phyloP scores from a whole-genome alignment of 2,888 invertebrate genomes.

The Limnephilus auricula region DNA sequence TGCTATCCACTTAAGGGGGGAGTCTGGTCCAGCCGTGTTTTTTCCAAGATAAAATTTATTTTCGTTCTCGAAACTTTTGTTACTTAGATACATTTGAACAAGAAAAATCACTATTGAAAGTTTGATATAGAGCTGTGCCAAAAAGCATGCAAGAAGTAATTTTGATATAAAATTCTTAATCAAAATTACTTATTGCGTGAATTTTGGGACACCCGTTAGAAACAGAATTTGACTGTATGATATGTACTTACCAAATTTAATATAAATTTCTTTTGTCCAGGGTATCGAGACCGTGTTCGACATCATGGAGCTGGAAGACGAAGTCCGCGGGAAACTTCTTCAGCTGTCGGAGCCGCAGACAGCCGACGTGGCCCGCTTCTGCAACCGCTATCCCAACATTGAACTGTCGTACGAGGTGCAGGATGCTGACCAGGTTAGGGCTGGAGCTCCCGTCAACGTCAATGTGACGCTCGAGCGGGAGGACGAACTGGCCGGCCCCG shows the following conservation, averaged over 20 bases:
- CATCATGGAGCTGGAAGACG: conserved; percentile 96
- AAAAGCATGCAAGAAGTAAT: too few relatives aligned
- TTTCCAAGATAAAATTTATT: too few relatives aligned
- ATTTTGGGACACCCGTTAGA: too few relatives aligned
- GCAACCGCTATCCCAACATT: conserved; percentile 99
- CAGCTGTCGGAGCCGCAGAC: conserved; percentile 92
- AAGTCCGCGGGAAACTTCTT: conserved; percentile 86
- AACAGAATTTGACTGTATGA: too few relatives aligned
- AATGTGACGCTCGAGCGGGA: conserved; percentile 95
- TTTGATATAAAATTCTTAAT: too few relatives aligned
- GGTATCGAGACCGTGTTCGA: conserved; percentile 96
- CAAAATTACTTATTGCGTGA: too few relatives aligned
- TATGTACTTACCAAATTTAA: neutral
- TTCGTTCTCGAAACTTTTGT: too few relatives aligned
- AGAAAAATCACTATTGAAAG: too few relatives aligned
- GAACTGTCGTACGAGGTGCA: conserved; percentile 94
- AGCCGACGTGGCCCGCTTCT: conserved; percentile 98
- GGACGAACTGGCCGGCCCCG: conserved; percentile 97
- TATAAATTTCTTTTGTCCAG: conserved; percentile 68
- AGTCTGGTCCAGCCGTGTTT: too few relatives aligned
- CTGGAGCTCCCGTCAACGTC: conserved; percentile 92
- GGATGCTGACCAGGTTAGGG: conserved; percentile 74
- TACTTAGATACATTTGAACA: too few relatives aligned
- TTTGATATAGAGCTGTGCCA: too few relatives aligned
- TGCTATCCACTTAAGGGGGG: too few relatives aligned